phyloP scores from a whole-genome alignment of 1,140 invertebrate species.

The Delia radicum region DNA sequence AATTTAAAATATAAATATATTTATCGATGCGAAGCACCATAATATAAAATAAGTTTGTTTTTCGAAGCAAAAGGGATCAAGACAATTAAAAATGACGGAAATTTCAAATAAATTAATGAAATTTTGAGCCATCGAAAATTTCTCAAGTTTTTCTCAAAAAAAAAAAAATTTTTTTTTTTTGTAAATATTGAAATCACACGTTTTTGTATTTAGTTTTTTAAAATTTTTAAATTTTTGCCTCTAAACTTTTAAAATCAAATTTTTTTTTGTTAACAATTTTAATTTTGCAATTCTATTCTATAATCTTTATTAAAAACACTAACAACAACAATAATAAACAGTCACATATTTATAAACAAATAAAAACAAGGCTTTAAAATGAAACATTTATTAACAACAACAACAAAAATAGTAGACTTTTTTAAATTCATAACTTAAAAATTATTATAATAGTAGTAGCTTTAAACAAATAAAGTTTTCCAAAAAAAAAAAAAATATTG shows the following conservation, averaged over 20 bases:
- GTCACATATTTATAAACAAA: conserved; percentile 4
- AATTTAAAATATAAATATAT: no score
- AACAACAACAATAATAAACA: background rate
- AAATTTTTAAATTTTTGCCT: background rate
- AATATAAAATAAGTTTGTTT: no score
- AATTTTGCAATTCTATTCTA: background rate
- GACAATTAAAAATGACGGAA: no score
- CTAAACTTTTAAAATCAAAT: background rate
- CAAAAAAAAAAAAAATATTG: background rate
- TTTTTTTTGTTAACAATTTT: background rate
- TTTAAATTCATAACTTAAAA: conserved; percentile 2
- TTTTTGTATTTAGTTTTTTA: no score
- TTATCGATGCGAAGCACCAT: no score
- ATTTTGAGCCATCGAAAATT: no score
- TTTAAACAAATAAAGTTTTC: background rate
- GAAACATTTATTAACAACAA: conserved; percentile 17
- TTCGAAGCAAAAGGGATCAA: no score
- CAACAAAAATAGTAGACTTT: background rate
- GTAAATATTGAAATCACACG: no score
- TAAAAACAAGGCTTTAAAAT: background rate
- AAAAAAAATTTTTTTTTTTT: no score
- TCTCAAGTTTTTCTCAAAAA: no score
- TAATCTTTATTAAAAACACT: background rate
- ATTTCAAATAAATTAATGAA: no score
- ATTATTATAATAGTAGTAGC: background rate